Percentiles rank a stretch among this genome's conserved stretches.
phyloP scores from a whole-genome alignment of 2,797 vertebrate species.

The Phataginus tetradactyla region DNA sequence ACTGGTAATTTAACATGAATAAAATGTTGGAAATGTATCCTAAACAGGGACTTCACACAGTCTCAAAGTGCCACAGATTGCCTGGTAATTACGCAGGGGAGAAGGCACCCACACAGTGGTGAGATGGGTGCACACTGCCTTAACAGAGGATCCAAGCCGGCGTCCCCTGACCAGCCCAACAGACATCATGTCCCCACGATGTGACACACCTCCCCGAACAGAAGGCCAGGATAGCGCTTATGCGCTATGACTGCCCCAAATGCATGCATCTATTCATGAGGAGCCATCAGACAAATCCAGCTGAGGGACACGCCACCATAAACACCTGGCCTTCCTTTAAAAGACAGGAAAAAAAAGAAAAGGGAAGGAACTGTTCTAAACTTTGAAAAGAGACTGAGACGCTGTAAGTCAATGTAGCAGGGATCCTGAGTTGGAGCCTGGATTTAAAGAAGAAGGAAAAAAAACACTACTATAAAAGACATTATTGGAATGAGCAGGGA shows the following conservation, averaged over 20 bases:
- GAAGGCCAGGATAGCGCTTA: not conserved
- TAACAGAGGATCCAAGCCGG: not conserved
- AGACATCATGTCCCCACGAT: too few relatives aligned
- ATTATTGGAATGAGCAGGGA: not conserved
- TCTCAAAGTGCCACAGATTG: not conserved
- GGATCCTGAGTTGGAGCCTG: not conserved
- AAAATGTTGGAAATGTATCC: constrained; percentile 29
- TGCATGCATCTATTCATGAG: not conserved
- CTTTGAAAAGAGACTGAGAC: not conserved
- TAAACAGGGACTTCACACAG: not conserved
- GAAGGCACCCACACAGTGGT: not conserved
- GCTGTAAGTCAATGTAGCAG: not conserved
- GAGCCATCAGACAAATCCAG: not conserved
- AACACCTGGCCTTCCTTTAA: not conserved
- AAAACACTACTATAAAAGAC: not conserved
- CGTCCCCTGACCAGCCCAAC: not conserved
- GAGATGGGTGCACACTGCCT: not conserved
- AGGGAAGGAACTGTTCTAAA: not conserved
- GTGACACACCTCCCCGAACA: not conserved
- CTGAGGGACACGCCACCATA: not conserved
- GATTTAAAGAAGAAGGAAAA: not conserved
- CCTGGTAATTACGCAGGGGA: not conserved
- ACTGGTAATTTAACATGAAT: too few relatives aligned
- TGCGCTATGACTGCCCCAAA: not conserved
- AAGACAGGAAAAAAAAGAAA: not conserved